phyloP scores from a whole-genome alignment of 2,888 invertebrate species.

The Dryocosmus kuriphilus region DNA sequence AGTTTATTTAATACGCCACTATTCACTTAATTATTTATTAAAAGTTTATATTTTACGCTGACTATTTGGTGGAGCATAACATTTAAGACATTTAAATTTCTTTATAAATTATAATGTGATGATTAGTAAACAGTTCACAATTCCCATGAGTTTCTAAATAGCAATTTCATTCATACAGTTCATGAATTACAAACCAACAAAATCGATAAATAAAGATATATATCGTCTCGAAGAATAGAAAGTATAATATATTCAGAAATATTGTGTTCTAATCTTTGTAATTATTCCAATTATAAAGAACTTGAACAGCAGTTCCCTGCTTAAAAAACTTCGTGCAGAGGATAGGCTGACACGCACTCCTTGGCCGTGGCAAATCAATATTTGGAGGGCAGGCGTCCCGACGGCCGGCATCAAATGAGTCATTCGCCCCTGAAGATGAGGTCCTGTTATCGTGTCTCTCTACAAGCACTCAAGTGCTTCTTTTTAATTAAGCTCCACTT shows the following conservation, averaged over 20 bases:
- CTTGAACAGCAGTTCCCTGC: not conserved
- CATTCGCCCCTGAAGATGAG: slow-evolving; percentile 68
- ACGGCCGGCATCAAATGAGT: slow-evolving; percentile 74
- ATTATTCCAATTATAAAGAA: not conserved
- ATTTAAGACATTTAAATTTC: too few relatives aligned
- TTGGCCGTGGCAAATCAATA: slow-evolving; percentile 73
- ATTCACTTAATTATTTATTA: too few relatives aligned
- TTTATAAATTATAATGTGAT: too few relatives aligned
- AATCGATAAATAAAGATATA: not conserved
- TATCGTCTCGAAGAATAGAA: not conserved
- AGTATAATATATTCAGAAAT: not conserved
- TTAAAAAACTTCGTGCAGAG: slow-evolving; percentile 18
- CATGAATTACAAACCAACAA: not conserved
- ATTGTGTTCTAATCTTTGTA: too few relatives aligned
- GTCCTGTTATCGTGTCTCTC: slow-evolving; percentile 47
- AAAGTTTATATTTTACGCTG: too few relatives aligned
- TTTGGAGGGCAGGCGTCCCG: slow-evolving; percentile 72
- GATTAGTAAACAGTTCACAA: too few relatives aligned
- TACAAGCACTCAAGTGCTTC: slow-evolving; percentile 31
- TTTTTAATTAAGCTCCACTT: slow-evolving; percentile 24
- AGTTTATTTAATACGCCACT: too few relatives aligned
- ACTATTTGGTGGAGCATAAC: too few relatives aligned
- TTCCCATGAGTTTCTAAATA: too few relatives aligned
- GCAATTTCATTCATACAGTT: not conserved
- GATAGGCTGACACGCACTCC: slow-evolving; percentile 55